Evolutionary conservation across 1,140 invertebrate genomes (phyloP).

Genomic region (Drosophila micromelanica): DNA sequence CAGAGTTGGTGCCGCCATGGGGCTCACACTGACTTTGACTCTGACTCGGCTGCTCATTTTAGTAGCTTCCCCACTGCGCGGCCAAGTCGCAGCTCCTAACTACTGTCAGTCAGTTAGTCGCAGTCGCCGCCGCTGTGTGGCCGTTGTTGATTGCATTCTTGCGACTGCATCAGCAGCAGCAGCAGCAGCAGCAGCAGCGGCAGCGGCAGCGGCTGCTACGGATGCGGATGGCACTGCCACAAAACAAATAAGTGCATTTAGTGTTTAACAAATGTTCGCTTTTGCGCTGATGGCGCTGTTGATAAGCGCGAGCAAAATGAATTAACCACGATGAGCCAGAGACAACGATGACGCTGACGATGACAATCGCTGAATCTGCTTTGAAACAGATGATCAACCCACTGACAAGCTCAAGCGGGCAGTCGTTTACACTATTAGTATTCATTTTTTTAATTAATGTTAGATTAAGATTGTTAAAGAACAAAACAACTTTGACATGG

Average conservation of each 20-base stretch:
- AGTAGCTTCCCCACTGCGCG: slow-evolving; percentile 78
- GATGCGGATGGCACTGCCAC: slow-evolving; percentile 50
- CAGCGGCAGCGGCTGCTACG: slow-evolving; percentile 22
- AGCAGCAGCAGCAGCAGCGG: too few relatives aligned
- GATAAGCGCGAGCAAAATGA: slow-evolving; percentile 73
- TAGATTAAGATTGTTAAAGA: slow-evolving; percentile 20
- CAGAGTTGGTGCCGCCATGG: slow-evolving; percentile 37
- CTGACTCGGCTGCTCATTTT: slow-evolving; percentile 63
- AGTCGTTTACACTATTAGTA: slow-evolving; percentile 25
- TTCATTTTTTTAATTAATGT: slow-evolving; percentile 36
- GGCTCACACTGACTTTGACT: slow-evolving; percentile 42
- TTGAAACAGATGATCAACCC: slow-evolving; percentile 54
- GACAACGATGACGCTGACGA: slow-evolving; percentile 34
- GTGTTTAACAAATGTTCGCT: slow-evolving; percentile 83
- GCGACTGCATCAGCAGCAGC: slow-evolving; percentile 24
- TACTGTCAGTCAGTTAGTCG: slow-evolving; percentile 69
- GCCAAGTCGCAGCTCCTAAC: slow-evolving; percentile 44
- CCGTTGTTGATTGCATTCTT: slow-evolving; percentile 75
- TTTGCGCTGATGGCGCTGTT: slow-evolving; percentile 79
- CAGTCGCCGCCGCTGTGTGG: slow-evolving; percentile 64
- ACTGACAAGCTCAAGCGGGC: slow-evolving; percentile 16
- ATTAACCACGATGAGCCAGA: slow-evolving; percentile 64
- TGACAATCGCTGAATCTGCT: slow-evolving; percentile 56
- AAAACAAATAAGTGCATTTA: slow-evolving; percentile 84
- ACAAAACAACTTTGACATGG: neutral